These are phyloP conservation scores for Centruroides vittatus DNA, from an alignment of 1,140 invertebrate genomes.

Conservation along the genomic window DNA sequence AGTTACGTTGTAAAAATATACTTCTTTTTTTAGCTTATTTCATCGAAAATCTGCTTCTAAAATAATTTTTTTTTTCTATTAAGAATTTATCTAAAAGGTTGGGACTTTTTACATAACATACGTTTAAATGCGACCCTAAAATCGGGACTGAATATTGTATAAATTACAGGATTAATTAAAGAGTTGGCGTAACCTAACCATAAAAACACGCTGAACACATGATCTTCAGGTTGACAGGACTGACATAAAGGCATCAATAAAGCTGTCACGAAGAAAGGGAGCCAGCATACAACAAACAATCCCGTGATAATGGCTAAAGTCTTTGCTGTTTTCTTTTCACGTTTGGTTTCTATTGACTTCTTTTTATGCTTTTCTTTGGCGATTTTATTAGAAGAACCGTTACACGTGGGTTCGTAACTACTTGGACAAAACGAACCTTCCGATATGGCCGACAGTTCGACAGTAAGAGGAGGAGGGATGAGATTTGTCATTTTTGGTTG, in stretches of 20 bases:
- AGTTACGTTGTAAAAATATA: no score
- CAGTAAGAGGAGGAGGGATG: slow-evolving; percentile 30
- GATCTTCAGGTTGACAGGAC: slow-evolving; percentile 53
- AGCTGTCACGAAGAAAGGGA: slow-evolving; percentile 84
- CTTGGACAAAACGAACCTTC: no score
- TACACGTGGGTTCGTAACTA: slow-evolving; percentile 2
- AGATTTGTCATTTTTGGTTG: slow-evolving; percentile 11
- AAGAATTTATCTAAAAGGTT: no score
- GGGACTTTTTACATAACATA: no score
- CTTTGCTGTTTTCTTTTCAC: slow-evolving; percentile 80
- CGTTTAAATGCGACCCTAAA: slow-evolving; percentile 17
- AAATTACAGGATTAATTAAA: slow-evolving; percentile 76
- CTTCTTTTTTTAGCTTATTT: no score
- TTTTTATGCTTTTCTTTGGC: slow-evolving; percentile 27
- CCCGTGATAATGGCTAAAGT: slow-evolving; percentile 85
- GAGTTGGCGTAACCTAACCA: slow-evolving; percentile 87
- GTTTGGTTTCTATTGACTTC: slow-evolving; percentile 60
- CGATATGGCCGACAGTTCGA: no score
- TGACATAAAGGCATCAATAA: slow-evolving; percentile 69
- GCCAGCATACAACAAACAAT: slow-evolving; percentile 84
- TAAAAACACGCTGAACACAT: slow-evolving; percentile 61
- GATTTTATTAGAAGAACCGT: slow-evolving; percentile 26
- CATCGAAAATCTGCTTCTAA: no score
- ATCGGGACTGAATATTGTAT: slow-evolving; percentile 43
- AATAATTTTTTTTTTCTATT: no score